Base-by-base conservation (phyloP, 2,888 invertebrate genomes). In the Lasioglossum oenotherae region DNA sequence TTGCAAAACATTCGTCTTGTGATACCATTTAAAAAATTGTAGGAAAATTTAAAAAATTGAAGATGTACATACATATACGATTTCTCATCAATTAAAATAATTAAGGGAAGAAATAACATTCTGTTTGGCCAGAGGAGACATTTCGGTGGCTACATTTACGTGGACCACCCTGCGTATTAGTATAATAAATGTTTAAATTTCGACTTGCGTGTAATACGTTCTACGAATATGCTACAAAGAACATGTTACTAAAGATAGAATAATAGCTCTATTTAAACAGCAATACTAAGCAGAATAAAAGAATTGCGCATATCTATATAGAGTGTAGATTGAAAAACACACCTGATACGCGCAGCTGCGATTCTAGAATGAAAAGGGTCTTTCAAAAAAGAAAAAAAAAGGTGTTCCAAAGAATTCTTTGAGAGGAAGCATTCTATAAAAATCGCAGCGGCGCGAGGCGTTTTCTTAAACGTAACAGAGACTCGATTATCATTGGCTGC, bases 401-500 rank as follows among this genome's bases (percentile, higher is more conserved):
- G 67, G 57, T 35, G 67, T 85, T 53, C 72, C 35, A 38, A 82
- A 38, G 60, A 23, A 38, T 46, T 71, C 67, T 46, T 77, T 46
- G 14, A 72, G 78, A 84, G 35, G 69, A 81, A 84, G 76, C 75
- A 27, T 60, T 81, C 57, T 76, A 46, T 78, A 46, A 73, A 53
- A 80, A 80, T 85, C 76, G 80, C 86, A 85, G 86, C 49, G 67
- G 78, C 86, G 80, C 78, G 76, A 69, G 35, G 23, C 16, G 35
- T 76, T 78, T 78, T 74, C 73, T 79, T 82, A 82, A 75, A 77
- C n/a, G 10, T 75, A 72, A 67, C 46, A 85, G 80, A 87, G 82
- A 85, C 80, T 82, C 80, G 85, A 88, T 76, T 46, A 84, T 92
- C 91, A 93, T 93, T 93, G 93, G 93, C 93, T 93, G 93, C 91